Conservation (phyloP, 2,888 invertebrate species). For the Criorhina ranunculi region DNA sequence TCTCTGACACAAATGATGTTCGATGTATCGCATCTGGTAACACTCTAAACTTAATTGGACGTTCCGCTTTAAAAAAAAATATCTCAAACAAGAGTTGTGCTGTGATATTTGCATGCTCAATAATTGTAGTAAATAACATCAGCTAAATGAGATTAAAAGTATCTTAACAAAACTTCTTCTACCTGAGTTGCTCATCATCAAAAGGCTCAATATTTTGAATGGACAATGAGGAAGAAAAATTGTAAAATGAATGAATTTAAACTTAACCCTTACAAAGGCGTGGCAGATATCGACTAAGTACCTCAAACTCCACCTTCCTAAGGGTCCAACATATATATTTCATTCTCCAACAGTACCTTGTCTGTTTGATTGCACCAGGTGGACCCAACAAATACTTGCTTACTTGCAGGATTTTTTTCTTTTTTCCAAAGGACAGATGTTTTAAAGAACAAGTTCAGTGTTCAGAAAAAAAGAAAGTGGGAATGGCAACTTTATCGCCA, state of each 20-base stretch:
- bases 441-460: constrained; percentile 43
- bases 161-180: no score
- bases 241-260: not conserved
- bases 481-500: constrained; percentile 55
- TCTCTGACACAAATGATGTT: no score
- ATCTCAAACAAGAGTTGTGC: no score
- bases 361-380: constrained; percentile 32
- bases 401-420: not conserved
- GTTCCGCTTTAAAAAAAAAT: no score
- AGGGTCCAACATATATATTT: not conserved
- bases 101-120: no score
- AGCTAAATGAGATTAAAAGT: no score
- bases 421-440: constrained; percentile 62
- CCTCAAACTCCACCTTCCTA: constrained; percentile 26
- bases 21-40: no score
- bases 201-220: no score
- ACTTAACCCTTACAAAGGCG: constrained; percentile 10
- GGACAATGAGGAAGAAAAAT: no score
- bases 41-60: no score
- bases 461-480: constrained; percentile 20
- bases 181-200: no score
- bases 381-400: constrained; percentile 9
- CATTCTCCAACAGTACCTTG: not conserved
- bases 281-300: constrained; percentile 12
- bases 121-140: no score